These are phyloP conservation scores for Rhimphoctona megacephalus DNA, from an alignment of 2,888 invertebrate species.

Conservation along the genomic window DNA sequence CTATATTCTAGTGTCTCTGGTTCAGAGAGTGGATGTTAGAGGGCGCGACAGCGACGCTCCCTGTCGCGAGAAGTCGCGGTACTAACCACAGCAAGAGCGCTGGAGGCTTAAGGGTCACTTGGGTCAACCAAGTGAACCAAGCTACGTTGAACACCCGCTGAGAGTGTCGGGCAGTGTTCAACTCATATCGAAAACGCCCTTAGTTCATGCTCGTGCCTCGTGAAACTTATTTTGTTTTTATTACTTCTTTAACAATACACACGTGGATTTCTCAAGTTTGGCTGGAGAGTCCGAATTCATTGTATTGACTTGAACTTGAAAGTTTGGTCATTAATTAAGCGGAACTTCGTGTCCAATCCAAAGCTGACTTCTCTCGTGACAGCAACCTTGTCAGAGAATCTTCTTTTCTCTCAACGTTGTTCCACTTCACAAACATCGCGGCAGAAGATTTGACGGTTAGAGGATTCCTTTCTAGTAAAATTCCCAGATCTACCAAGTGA, in stretches of 20 bases:
- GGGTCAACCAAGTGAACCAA: conserved; percentile 77
- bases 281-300: not conserved
- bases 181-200: conserved; percentile 68
- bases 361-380: not conserved
- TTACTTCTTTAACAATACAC: conserved; percentile 7
- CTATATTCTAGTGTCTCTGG: not conserved
- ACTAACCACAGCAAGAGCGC: conserved; percentile 52
- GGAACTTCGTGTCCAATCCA: not conserved
- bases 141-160: conserved; percentile 81
- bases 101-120: conserved; percentile 73
- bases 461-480: not conserved
- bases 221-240: conserved; percentile 28
- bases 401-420: not conserved
- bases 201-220: conserved; percentile 56
- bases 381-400: not conserved
- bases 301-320: not conserved
- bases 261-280: not conserved
- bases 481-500: not conserved
- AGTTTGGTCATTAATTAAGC: not conserved
- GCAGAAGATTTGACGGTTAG: not conserved
- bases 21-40: not conserved
- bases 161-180: conserved; percentile 81
- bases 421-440: not conserved
- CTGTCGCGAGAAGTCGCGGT: conserved; percentile 66
- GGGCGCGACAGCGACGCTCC: conserved; percentile 67